Conservation (phyloP, 2,797 vertebrate species). For the Onychomys torridus region DNA sequence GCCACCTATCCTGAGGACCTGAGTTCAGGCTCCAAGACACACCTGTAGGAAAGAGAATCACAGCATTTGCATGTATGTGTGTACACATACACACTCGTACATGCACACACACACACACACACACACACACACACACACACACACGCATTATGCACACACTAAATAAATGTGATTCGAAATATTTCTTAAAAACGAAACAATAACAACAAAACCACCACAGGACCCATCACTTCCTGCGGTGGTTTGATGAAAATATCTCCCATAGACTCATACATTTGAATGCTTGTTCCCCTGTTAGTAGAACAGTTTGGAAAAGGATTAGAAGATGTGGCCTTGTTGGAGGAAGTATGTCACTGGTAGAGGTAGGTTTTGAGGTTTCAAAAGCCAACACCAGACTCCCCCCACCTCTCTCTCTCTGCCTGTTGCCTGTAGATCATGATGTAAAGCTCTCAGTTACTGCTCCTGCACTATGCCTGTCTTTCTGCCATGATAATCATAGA, state of each 20-base stretch:
- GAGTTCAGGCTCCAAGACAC: neutral
- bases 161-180: neutral
- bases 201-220: neutral
- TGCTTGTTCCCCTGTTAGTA: neutral
- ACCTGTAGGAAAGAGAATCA: neutral
- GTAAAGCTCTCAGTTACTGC: neutral
- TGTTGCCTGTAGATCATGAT: neutral
- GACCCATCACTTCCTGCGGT: neutral
- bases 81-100: too few species aligned
- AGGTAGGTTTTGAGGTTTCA: neutral
- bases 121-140: conserved; percentile 48
- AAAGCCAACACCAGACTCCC: neutral
- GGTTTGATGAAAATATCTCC: neutral
- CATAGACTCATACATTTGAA: neutral
- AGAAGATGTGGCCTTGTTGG: neutral
- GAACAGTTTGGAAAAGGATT: neutral
- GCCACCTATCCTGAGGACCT: too few species aligned
- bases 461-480: neutral
- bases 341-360: neutral
- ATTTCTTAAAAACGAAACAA: neutral
- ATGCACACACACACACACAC: neutral
- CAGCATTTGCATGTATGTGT: neutral
- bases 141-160: neutral
- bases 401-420: too few species aligned
- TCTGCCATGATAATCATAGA: neutral